Evolutionary conservation across 1,140 invertebrate genomes (phyloP).

Genomic region (Notospermus geniculatus): DNA sequence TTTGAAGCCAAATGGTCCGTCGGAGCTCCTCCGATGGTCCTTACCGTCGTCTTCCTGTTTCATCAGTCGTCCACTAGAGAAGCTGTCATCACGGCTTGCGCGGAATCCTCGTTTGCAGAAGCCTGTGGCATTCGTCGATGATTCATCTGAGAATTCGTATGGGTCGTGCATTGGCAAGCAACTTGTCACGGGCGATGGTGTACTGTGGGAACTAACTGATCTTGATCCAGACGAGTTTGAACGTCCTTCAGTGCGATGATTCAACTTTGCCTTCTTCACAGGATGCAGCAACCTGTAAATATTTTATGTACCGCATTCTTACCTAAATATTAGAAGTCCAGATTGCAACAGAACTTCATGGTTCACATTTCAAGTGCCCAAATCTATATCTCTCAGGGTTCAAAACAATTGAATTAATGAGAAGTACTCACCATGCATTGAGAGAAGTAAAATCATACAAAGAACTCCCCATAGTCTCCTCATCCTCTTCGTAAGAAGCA

Average conservation of each 20-base stretch:
- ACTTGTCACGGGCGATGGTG: constrained; percentile 29
- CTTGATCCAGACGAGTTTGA: no score
- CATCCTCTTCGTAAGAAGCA: neutral
- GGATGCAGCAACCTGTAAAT: constrained; percentile 30
- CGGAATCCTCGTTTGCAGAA: constrained; percentile 35
- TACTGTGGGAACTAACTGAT: constrained; percentile 7
- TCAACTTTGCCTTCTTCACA: constrained; percentile 26
- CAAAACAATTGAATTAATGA: no score
- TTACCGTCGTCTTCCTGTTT: no score
- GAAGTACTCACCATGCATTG: constrained; percentile 18
- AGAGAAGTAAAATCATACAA: constrained; percentile 24
- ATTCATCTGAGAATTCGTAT: constrained; percentile 52
- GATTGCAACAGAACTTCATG: no score
- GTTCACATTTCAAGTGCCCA: no score
- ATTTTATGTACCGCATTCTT: no score
- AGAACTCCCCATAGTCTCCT: neutral
- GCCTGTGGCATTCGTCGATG: constrained; percentile 42
- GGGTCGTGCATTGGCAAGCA: constrained; percentile 37
- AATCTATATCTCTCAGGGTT: no score
- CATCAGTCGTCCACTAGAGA: no score
- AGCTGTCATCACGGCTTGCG: constrained; percentile 39
- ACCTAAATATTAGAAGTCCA: no score
- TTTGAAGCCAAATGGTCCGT: constrained; percentile 17
- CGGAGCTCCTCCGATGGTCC: no score
- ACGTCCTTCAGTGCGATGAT: constrained; percentile 6